Percentiles rank a stretch among this genome's conserved stretches.
Conservation (phyloP, 2,113 vertebrate species). For the Siniperca knerii region DNA sequence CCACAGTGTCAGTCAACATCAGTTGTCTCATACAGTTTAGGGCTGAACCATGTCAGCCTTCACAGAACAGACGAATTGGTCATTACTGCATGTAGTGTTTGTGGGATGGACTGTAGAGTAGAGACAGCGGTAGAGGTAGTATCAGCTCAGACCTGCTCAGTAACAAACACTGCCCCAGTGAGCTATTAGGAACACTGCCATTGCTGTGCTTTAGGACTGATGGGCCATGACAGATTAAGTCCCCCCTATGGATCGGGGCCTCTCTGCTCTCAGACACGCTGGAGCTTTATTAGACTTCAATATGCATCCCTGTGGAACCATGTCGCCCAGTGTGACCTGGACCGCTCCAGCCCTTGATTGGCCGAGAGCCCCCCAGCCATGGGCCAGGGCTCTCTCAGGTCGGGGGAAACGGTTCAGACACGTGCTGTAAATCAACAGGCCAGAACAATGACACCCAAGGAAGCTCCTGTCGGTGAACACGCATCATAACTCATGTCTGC, state of each 20-base stretch:
- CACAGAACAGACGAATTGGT: slow-evolving; percentile 18
- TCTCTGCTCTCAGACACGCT: slow-evolving; percentile 59
- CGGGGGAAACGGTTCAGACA: slow-evolving; percentile 36
- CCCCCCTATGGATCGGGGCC: slow-evolving; percentile 56
- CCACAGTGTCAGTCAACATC: slow-evolving; percentile 22
- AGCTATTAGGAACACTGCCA: slow-evolving; percentile 51
- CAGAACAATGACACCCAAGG: slow-evolving; percentile 64
- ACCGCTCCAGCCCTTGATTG: slow-evolving; percentile 24
- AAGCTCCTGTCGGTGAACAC: slow-evolving; percentile 58
- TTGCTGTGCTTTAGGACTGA: slow-evolving; percentile 62
- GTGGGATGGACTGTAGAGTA: not conserved
- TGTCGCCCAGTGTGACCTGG: slow-evolving; percentile 55
- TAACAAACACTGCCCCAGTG: slow-evolving; percentile 58
- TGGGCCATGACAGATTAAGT: slow-evolving; percentile 71
- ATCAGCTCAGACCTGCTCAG: slow-evolving; percentile 46
- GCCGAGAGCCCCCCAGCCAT: slow-evolving; percentile 4
- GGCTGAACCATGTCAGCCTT: slow-evolving; percentile 19
- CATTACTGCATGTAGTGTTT: slow-evolving; percentile 2
- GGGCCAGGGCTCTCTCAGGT: slow-evolving; percentile 17
- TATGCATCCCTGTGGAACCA: slow-evolving; percentile 58
- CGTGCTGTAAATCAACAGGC: slow-evolving; percentile 66
- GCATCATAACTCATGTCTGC: slow-evolving; percentile 70
- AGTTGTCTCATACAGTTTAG: slow-evolving; percentile 15
- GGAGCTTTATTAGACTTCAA: slow-evolving; percentile 69
- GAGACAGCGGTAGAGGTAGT: slow-evolving; percentile 27